Evolutionary conservation across 2,797 vertebrate species (phyloP), one percentile per base, ranked within the genome.

Genomic region (Chloroceryle amazona): DNA sequence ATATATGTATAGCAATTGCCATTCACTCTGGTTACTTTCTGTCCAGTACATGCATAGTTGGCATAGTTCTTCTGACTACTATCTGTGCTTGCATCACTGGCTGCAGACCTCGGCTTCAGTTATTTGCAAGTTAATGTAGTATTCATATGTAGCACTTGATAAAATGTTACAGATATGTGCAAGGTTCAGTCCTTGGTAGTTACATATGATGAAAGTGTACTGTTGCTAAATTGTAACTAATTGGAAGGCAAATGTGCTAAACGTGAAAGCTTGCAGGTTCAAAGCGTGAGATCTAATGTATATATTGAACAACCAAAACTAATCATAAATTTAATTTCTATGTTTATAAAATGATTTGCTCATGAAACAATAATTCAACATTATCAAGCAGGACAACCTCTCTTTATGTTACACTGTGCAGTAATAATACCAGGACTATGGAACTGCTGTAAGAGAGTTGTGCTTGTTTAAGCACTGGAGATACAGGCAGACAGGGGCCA

Each of bases 401-500:
- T 66, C 9, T n/a, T 79, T 55, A 35, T 19, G 4, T 55, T 81
- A 31, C 12, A 19, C n/a, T 33, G 21, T 70, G 39, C 54, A 71
- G 25, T 29, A 52, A 29, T 29, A 52, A 29, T 51, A 22, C 39
- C 25, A 18, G 72, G 51, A 10, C 33, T 33, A 2, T 2, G 28
- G 16, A 54, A n/a, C 25, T 15, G 9, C 51, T 42, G 41, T 55
- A 10, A 19, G 18, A 35, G n/a, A 44, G 28, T 13, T 41, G 42
- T 18, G 79, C 57, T 11, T 28, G 5, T 13, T 13, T 6, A 28
- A 42, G 31, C 11, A 2, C 63, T 44, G 66, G 25, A 62, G n/a
- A 6, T 3, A 5, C 9, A 46, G 20, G 6, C 11, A 11, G 8
- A 33, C 8, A 11, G 19, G 18, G 18, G 20, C 26, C 7, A 2